A percentile compares a stretch with the other conserved stretches of the same genome.
phyloP scores from a whole-genome alignment of 2,113 vertebrate genomes.

The Thamnaconus septentrionalis region DNA sequence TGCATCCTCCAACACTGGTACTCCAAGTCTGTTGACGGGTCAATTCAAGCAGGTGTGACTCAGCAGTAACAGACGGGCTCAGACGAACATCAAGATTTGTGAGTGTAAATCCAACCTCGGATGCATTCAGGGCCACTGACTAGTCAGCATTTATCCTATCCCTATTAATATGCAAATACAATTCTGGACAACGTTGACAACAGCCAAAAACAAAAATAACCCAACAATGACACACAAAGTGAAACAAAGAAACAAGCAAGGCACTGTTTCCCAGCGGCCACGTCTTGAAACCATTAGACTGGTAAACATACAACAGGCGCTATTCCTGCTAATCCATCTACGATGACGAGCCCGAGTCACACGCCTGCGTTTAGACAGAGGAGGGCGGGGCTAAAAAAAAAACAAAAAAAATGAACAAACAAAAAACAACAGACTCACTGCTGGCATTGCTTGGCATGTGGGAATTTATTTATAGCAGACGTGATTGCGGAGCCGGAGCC shows the following conservation, averaged over 20 bases:
- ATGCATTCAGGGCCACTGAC: too few relatives aligned
- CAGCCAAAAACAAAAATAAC: neutral
- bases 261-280: conserved; percentile 15
- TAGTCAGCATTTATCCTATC: too few relatives aligned
- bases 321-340: conserved; percentile 36
- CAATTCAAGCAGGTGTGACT: too few relatives aligned
- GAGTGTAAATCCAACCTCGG: too few relatives aligned
- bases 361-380: conserved; percentile 21
- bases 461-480: conserved; percentile 41
- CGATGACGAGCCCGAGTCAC: conserved; percentile 48
- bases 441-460: conserved; percentile 31
- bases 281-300: conserved; percentile 33
- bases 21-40: too few relatives aligned
- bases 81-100: too few relatives aligned
- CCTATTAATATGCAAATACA: too few relatives aligned
- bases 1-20: too few relatives aligned
- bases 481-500: conserved; percentile 20
- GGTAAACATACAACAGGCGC: conserved; percentile 34
- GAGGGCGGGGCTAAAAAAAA: neutral
- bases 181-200: too few relatives aligned
- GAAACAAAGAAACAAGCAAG: neutral
- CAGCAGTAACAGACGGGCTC: too few relatives aligned
- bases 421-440: conserved; percentile 33
- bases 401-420: neutral
- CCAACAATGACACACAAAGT: neutral